These are phyloP conservation scores for Andinoacara biseriatus DNA, from an alignment of 2,113 vertebrate species.

Conservation along the genomic window DNA sequence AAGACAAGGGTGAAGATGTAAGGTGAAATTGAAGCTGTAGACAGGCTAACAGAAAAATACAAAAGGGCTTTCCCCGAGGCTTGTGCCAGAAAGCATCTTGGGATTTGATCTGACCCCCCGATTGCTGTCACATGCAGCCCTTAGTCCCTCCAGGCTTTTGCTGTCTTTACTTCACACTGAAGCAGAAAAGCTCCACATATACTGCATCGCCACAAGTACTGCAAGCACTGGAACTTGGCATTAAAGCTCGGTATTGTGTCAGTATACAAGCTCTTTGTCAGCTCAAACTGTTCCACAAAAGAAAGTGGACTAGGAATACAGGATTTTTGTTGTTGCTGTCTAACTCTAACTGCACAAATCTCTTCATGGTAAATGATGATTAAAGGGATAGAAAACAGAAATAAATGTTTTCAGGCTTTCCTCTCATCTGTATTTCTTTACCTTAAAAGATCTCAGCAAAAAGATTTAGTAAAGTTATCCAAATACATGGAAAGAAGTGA, in stretches of 20 bases:
- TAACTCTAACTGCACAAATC: not conserved
- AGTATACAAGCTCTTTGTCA: not conserved
- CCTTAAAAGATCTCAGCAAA: not conserved
- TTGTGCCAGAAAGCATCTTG: constrained; percentile 36
- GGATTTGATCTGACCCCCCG: constrained; percentile 31
- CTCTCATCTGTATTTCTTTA: not conserved
- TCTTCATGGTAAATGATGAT: not conserved
- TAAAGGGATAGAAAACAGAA: not conserved
- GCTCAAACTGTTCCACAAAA: not conserved
- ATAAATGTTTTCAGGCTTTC: not conserved
- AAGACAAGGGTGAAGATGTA: not conserved
- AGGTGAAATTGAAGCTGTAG: constrained; percentile 37
- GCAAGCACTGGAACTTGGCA: not conserved
- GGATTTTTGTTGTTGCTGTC: not conserved
- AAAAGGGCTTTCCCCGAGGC: not conserved
- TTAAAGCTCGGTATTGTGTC: not conserved
- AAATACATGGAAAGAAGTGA: not conserved
- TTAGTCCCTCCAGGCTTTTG: not conserved
- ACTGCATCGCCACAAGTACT: not conserved
- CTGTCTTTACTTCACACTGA: not conserved
- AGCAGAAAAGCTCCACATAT: not conserved
- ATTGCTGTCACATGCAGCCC: not conserved
- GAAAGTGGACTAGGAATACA: not conserved
- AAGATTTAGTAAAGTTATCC: not conserved
- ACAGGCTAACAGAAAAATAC: constrained; percentile 35